These are phyloP conservation scores for Menura novaehollandiae DNA, from an alignment of 2,113 vertebrate species.

Conservation along the genomic window DNA sequence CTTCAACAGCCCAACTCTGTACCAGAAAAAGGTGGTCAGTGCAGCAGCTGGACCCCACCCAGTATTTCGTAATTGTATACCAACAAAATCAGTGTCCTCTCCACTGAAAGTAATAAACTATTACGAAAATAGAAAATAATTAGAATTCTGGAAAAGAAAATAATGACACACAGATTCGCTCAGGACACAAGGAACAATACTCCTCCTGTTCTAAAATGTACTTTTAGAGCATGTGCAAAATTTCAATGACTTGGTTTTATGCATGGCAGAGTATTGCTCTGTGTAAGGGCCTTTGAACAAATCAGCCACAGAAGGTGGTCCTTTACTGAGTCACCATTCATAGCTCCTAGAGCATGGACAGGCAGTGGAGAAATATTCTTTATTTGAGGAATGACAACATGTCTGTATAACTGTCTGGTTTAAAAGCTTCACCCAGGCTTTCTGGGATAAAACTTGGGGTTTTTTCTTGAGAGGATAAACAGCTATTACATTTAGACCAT, in stretches of 20 bases:
- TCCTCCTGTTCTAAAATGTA: background rate
- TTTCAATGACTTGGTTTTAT: background rate
- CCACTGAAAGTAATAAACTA: background rate
- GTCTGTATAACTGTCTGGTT: conserved; percentile 34
- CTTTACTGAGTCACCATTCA: background rate
- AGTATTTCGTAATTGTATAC: background rate
- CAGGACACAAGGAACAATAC: background rate
- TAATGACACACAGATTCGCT: background rate
- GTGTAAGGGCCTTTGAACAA: background rate
- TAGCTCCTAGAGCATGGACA: background rate
- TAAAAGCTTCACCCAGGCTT: background rate
- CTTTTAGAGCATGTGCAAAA: background rate
- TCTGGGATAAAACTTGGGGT: background rate
- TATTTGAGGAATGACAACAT: conserved; percentile 16
- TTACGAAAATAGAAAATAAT: background rate
- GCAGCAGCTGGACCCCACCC: background rate
- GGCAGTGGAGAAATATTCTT: background rate
- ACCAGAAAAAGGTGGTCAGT: background rate
- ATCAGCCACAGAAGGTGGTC: background rate
- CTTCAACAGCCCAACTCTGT: background rate
- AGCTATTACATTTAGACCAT: background rate
- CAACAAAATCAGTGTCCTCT: background rate
- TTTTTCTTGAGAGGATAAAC: conserved; percentile 14
- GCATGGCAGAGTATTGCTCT: background rate
- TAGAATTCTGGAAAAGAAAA: background rate